Conservation (phyloP, 2,888 invertebrate genomes). For the Gerris lacustris region DNA sequence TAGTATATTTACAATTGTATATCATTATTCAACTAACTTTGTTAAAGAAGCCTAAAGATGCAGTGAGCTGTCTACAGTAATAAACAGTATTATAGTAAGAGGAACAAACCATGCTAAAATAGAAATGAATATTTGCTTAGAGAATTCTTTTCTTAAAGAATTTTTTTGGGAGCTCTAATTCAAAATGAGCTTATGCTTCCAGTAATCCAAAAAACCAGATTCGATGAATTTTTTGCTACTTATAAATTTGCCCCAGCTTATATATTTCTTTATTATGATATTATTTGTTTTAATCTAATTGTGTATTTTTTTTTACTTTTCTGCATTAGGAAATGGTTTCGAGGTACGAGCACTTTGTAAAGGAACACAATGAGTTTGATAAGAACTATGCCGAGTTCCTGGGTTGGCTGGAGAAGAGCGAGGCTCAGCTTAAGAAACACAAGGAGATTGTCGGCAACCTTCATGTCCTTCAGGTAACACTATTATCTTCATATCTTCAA, state of each 20-base stretch:
- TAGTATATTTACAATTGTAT: slow-evolving; percentile 10
- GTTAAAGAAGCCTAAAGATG: not conserved
- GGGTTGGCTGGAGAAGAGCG: slow-evolving; percentile 59
- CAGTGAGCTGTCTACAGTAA: not conserved
- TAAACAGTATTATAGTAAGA: no score
- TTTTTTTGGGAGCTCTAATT: no score
- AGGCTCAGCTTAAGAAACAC: slow-evolving; percentile 59
- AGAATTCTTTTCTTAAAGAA: no score
- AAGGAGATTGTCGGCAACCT: slow-evolving; percentile 79
- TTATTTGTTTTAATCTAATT: not conserved
- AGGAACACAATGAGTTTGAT: slow-evolving; percentile 69
- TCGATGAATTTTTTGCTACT: no score
- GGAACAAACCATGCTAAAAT: no score
- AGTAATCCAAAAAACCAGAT: no score
- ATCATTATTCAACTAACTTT: slow-evolving; percentile 5
- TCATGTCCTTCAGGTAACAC: slow-evolving; percentile 46
- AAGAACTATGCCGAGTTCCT: slow-evolving; percentile 57
- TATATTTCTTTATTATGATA: not conserved
- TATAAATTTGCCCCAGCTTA: no score
- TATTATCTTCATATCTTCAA: not conserved
- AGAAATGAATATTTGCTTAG: no score
- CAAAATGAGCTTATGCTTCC: no score
- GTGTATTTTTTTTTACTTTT: slow-evolving; percentile 7
- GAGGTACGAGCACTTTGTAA: slow-evolving; percentile 69
- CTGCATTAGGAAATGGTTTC: slow-evolving; percentile 54